These are phyloP conservation scores for Orycteropus afer DNA, from an alignment of 2,113 vertebrate species.

Conservation along the genomic window DNA sequence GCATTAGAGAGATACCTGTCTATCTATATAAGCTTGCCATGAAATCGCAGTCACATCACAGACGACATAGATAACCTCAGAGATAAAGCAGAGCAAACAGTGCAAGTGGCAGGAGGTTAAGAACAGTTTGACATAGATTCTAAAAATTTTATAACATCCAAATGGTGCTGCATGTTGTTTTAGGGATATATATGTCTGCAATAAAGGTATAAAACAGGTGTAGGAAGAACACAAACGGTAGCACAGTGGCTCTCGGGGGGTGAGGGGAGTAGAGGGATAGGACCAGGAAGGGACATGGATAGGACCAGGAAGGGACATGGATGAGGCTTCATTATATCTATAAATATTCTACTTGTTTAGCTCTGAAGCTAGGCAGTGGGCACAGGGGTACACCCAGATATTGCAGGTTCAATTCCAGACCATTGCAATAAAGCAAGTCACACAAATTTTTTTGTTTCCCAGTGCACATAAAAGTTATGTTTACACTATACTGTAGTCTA, in stretches of 20 bases:
- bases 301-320: background rate
- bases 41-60: too few species aligned
- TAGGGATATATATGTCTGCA: background rate
- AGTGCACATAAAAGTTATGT: too few species aligned
- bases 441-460: too few species aligned
- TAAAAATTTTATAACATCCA: background rate
- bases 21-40: too few species aligned
- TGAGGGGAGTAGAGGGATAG: background rate
- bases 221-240: fast-evolving
- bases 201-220: fast-evolving
- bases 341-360: background rate
- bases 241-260: fast-evolving
- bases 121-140: background rate
- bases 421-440: too few species aligned
- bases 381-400: too few species aligned
- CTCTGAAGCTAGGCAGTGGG: too few species aligned
- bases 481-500: too few species aligned
- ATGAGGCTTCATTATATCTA: background rate
- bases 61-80: background rate
- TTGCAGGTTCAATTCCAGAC: too few species aligned
- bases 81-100: background rate
- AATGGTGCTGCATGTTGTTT: background rate
- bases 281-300: background rate
- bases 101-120: background rate
- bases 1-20: too few species aligned